These are phyloP conservation scores for Anthonomus grandis DNA, from an alignment of 1,140 invertebrate species.

Conservation along the genomic window DNA sequence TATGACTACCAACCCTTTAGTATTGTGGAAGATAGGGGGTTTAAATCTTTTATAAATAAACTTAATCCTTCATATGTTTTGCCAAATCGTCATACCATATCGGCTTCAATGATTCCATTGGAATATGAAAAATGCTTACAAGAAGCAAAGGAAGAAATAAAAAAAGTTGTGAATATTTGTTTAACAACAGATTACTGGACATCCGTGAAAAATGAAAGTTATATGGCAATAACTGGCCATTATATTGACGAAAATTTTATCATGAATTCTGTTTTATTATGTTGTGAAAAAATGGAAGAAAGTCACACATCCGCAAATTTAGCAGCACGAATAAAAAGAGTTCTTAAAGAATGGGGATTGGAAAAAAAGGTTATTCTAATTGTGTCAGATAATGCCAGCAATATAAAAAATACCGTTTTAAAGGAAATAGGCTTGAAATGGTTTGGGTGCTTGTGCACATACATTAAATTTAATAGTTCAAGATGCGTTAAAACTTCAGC, in stretches of 20 bases:
- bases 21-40: slow-evolving; percentile 39
- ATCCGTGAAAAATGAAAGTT: slow-evolving; percentile 23
- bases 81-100: slow-evolving; percentile 32
- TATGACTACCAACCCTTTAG: slow-evolving; percentile 35
- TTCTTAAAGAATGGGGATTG: too few species aligned
- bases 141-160: slow-evolving; percentile 9
- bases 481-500: slow-evolving; percentile 18
- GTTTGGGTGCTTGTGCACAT: slow-evolving; percentile 36
- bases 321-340: too few species aligned
- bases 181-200: slow-evolving; percentile 31
- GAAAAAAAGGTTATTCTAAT: slow-evolving; percentile 7
- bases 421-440: slow-evolving; percentile 24
- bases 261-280: slow-evolving; percentile 15
- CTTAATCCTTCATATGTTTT: slow-evolving; percentile 39
- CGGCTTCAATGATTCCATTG: slow-evolving; percentile 23
- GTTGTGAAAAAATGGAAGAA: neutral
- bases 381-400: slow-evolving; percentile 30
- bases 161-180: neutral
- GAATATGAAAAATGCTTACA: slow-evolving; percentile 18
- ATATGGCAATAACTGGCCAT: slow-evolving; percentile 23
- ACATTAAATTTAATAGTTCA: slow-evolving; percentile 35
- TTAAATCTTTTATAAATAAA: slow-evolving; percentile 30
- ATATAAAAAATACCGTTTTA: slow-evolving; percentile 27
- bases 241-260: slow-evolving; percentile 16
- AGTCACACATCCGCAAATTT: slow-evolving; percentile 14